phyloP scores from a whole-genome alignment of 2,888 invertebrate species.

The Ophion ventricosus region DNA sequence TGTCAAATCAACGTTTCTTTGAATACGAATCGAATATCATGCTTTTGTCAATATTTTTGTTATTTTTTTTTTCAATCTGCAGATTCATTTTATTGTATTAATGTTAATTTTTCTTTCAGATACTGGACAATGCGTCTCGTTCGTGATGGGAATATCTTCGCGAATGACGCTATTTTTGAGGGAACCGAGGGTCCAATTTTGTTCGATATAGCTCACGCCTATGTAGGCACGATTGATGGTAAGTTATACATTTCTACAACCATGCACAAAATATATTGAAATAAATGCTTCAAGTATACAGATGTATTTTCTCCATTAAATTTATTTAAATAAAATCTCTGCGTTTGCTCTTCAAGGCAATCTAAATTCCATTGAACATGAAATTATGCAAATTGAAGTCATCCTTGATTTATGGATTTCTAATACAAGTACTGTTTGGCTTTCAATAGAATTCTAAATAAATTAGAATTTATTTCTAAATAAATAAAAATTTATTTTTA shows the following conservation, averaged over 20 bases:
- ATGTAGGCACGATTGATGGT: constrained; percentile 81
- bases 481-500: no score
- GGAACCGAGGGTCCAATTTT: constrained; percentile 77
- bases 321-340: neutral
- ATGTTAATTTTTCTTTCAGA: constrained; percentile 70
- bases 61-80: neutral
- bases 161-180: constrained; percentile 80
- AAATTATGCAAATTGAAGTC: no score
- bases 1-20: no score
- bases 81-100: constrained; percentile 1
- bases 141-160: constrained; percentile 78
- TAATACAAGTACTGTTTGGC: no score
- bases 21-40: neutral
- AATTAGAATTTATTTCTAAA: no score
- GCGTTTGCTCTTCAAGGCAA: no score
- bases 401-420: no score
- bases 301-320: neutral
- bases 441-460: no score
- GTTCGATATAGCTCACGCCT: constrained; percentile 80
- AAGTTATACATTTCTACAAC: constrained; percentile 65
- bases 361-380: no score
- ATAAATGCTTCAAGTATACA: no score
- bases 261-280: no score
- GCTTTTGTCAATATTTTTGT: neutral
- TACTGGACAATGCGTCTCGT: constrained; percentile 80